Evolutionary conservation across 2,113 vertebrate species (phyloP).

Genomic region (Amia ocellicauda): DNA sequence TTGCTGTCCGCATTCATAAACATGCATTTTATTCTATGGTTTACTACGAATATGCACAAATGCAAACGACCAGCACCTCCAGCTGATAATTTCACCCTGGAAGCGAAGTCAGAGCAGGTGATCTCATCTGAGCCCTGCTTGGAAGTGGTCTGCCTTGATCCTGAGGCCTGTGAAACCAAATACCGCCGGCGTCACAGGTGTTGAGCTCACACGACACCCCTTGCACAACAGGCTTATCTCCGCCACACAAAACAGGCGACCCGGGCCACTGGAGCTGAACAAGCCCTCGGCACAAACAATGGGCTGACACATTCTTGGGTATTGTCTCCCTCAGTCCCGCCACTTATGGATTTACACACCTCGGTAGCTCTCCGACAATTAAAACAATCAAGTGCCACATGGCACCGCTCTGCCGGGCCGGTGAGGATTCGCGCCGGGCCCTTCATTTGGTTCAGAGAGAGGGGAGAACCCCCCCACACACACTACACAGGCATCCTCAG

Average conservation of each 20-base stretch:
- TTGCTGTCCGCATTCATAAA: too few relatives aligned
- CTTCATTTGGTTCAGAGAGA: constrained; percentile 55
- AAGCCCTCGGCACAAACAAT: constrained; percentile 75
- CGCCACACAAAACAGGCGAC: constrained; percentile 23
- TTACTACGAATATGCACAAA: too few relatives aligned
- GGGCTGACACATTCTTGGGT: constrained; percentile 69
- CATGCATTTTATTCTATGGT: too few relatives aligned
- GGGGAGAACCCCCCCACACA: constrained; percentile 40
- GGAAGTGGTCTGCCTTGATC: constrained; percentile 11
- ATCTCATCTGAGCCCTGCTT: too few relatives aligned
- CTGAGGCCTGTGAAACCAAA: constrained; percentile 33
- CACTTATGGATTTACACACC: constrained; percentile 72
- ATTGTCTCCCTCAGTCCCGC: constrained; percentile 56
- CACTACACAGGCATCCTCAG: constrained; percentile 42
- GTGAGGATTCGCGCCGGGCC: constrained; percentile 63
- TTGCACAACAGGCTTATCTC: constrained; percentile 65
- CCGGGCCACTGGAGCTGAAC: background rate
- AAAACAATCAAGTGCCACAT: constrained; percentile 74
- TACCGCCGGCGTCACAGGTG: constrained; percentile 42
- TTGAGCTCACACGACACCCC: constrained; percentile 33
- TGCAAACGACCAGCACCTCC: too few relatives aligned
- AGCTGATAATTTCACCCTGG: too few relatives aligned
- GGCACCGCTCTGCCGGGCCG: constrained; percentile 65
- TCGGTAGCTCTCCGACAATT: constrained; percentile 75
- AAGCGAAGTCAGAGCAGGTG: too few relatives aligned